These are phyloP conservation scores for Ypsolopha scabrella DNA, from an alignment of 2,888 invertebrate genomes.

Conservation along the genomic window DNA sequence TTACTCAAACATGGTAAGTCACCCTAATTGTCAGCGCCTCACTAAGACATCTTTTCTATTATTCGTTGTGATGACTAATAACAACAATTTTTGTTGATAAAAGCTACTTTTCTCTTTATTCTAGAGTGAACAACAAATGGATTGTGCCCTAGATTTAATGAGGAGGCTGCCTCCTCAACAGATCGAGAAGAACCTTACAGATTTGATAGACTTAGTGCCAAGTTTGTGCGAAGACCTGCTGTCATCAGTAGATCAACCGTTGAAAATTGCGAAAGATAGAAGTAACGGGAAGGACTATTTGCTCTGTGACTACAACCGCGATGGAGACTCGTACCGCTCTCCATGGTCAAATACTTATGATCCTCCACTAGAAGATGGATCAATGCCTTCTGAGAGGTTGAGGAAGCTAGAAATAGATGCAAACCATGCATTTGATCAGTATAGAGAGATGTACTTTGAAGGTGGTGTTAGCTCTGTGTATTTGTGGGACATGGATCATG, in stretches of 20 bases:
- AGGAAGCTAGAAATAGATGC: slow-evolving; percentile 97
- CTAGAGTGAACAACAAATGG: slow-evolving; percentile 96
- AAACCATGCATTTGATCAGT: slow-evolving; percentile 98
- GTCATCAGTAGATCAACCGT: slow-evolving; percentile 97
- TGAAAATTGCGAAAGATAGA: slow-evolving; percentile 97
- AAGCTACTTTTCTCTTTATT: slow-evolving; percentile 17
- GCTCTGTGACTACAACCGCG: slow-evolving; percentile 98
- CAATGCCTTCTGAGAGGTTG: slow-evolving; percentile 96
- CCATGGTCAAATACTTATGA: slow-evolving; percentile 99
- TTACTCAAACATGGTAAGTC: slow-evolving; percentile 30
- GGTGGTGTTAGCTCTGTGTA: slow-evolving; percentile 99
- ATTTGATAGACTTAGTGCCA: slow-evolving; percentile 97
- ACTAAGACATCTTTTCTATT: slow-evolving; percentile 10
- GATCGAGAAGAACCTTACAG: slow-evolving; percentile 97
- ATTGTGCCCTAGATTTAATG: slow-evolving; percentile 99
- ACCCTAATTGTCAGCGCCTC: background rate
- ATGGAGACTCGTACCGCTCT: slow-evolving; percentile 98
- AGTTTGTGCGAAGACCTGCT: slow-evolving; percentile 96
- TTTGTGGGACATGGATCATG: slow-evolving; percentile 98
- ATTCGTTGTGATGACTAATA: slow-evolving; percentile 65
- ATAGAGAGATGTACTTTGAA: slow-evolving; percentile 99
- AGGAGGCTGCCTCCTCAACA: slow-evolving; percentile 98
- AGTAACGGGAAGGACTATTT: slow-evolving; percentile 97
- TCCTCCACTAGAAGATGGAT: slow-evolving; percentile 97
- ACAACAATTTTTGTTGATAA: slow-evolving; percentile 14